A percentile compares a stretch with the other conserved stretches of the same genome.
Conservation (phyloP, 2,113 vertebrate species). For the Nothocercus julius region DNA sequence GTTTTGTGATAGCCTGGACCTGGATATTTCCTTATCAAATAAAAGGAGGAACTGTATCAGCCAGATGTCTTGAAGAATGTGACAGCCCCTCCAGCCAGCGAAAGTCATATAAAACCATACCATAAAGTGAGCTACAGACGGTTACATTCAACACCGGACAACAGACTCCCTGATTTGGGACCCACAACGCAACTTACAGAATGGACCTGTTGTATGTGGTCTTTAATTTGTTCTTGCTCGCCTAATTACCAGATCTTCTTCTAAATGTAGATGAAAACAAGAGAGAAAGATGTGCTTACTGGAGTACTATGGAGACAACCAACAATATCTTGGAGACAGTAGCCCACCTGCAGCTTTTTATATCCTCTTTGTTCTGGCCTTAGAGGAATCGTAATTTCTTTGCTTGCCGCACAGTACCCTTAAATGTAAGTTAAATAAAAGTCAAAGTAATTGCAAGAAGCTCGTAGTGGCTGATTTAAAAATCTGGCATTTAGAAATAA, state of each 20-base stretch:
- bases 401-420: neutral
- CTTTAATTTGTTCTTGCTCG: neutral
- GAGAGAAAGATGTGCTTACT: neutral
- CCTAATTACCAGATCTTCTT: neutral
- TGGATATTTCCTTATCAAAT: neutral
- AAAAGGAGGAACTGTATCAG: rapidly evolving
- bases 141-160: neutral
- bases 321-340: neutral
- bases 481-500: neutral
- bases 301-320: neutral
- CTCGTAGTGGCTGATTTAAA: neutral
- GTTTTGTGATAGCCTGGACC: neutral
- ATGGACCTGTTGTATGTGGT: neutral
- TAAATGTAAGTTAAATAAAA: neutral
- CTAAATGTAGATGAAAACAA: neutral
- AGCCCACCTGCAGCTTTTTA: neutral
- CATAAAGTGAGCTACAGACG: neutral
- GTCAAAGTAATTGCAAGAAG: neutral
- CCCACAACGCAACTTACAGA: neutral
- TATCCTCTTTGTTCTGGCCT: neutral
- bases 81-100: neutral
- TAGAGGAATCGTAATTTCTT: neutral
- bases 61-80: neutral
- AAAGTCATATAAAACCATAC: neutral
- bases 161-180: neutral